Evolutionary conservation across 2,888 invertebrate species (phyloP), one percentile per base, ranked within the genome.

Genomic region (Galerucella nymphaeae): DNA sequence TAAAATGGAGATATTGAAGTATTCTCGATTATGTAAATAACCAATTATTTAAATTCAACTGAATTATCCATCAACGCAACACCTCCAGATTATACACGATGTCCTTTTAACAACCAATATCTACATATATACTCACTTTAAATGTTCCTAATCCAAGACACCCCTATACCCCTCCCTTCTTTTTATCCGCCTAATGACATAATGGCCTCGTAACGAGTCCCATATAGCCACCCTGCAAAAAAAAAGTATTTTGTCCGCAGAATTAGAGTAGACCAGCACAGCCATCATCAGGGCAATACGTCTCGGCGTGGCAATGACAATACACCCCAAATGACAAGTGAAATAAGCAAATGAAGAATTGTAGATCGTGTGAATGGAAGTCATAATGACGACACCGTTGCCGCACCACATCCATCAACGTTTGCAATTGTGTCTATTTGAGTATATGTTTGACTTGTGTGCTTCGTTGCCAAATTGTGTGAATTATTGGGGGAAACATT

Each of bases 341-440:
- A 87, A 87, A 87, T 88, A 88, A 87, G 87, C 87, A 87, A 87
- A 88, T 87, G 87, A 87, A 87, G 87, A 88, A 88, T 87, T 88
- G 88, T 88, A 84, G 85, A 83, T 82, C 82, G 84, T 83, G 84
- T 86, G 86, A 87, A 87, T 86, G 86, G 86, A 81, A 82, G 81
- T 82, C 84, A 83, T 86, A 85, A 86, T 85, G 86, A 86, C 85
- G 82, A 78, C 80, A 81, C 82, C 82, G 82, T 83, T 84, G 76
- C 77, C 76, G 70, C 78, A 55, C 70, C 70, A 57, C 63, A 55
- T 42, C 23, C 65, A 55, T 38, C 41, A 53, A 63, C 63, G 70
- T 63, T 70, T 64, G 76, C 78, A 78, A 79, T 79, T 79, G 78
- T 77, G 78, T 75, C 70, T 63, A 20, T 45, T 58, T 41, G 59